Evolutionary conservation across 2,888 invertebrate species (phyloP), one percentile per base, ranked within the genome.

Genomic region (Euclidia mi): DNA sequence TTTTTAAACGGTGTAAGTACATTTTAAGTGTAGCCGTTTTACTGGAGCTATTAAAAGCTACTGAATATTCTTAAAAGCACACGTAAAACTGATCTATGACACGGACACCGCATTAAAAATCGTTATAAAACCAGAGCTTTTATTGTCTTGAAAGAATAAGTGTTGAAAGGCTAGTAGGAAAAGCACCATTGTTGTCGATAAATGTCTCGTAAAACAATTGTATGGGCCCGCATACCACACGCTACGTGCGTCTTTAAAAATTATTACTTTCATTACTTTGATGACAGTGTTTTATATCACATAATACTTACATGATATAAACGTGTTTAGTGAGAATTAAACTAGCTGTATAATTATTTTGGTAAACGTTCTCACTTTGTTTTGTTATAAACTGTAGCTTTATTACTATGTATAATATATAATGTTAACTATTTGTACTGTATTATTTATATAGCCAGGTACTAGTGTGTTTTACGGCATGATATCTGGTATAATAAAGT

Each of bases 161-260:
- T 56, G 51, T 66, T 65, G 62, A 69, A 73, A 57, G 55, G 56
- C 60, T 58, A 57, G 64, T 55, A 58, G 57, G 55, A 46, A 55
- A 57, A 51, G 42, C 58, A 47, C 58, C 62, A 58, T 70, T 70
- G 69, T 75, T 68, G 76, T 74, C 66, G 70, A 76, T 79, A 79
- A 76, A 76, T 70, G 64, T 56, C 68, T 69, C 69, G 69, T 79
- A 70, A 79, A 80, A 72, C 68, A 61, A 77, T 77, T 67, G 73
- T 76, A 56, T 65, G 71, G 62, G 59, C 84, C 84, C 83, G 82
- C 80, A 84, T 84, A 70, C 79, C 78, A 70, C 78, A 70, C 73
- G 62, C 48, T 66, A 58, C 55, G 72, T 45, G 59, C 45, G 59
- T 73, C 74, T 58, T 76, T 82, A 78, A 81, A 76, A 72, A 73